Percentiles rank a stretch among this genome's conserved stretches.
These are phyloP conservation scores for Ptilonorhynchus violaceus DNA, from an alignment of 2,113 vertebrate genomes.

Conservation along the genomic window DNA sequence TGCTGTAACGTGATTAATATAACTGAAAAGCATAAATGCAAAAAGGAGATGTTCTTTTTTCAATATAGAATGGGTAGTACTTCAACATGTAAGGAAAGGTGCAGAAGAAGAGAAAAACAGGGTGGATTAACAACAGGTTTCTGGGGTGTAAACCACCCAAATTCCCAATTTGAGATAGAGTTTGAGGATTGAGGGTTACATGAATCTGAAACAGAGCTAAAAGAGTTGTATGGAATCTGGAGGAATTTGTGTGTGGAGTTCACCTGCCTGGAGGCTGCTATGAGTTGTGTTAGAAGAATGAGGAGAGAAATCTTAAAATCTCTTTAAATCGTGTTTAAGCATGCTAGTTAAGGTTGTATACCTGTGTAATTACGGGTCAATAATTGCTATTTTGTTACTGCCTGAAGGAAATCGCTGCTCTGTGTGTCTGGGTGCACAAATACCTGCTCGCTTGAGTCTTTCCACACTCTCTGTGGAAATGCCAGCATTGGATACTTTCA, in stretches of 20 bases:
- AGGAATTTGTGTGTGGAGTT: neutral
- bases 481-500: neutral
- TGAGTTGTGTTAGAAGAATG: neutral
- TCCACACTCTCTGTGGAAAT: neutral
- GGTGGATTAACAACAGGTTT: neutral
- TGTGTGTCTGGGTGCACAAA: neutral
- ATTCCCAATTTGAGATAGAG: neutral
- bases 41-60: neutral
- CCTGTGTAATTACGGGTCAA: neutral
- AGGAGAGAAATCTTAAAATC: neutral
- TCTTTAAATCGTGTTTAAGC: neutral
- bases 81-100: neutral
- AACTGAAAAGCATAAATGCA: neutral
- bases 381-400: neutral
- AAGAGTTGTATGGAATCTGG: neutral
- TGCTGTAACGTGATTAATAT: neutral
- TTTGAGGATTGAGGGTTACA: neutral
- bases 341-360: neutral
- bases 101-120: neutral
- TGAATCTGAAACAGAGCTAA: neutral
- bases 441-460: accelerated
- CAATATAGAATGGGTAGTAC: neutral
- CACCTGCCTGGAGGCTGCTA: neutral
- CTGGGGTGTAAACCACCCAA: neutral
- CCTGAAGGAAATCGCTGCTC: neutral